phyloP scores from a whole-genome alignment of 2,113 vertebrate genomes.

The Grus americana region DNA sequence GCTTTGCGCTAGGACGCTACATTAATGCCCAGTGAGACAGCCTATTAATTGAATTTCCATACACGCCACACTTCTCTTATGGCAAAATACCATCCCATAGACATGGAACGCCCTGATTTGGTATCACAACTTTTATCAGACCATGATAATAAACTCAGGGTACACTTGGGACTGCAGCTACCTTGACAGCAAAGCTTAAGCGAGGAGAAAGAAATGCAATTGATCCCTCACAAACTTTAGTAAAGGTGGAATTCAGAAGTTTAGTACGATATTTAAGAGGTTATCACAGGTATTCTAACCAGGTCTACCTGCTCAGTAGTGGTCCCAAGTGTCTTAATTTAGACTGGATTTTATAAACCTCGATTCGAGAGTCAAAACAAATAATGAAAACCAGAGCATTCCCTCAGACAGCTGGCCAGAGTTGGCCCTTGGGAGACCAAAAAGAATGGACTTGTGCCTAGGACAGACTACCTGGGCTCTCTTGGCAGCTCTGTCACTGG shows the following conservation, averaged over 20 bases:
- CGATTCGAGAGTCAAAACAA: neutral
- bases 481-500: neutral
- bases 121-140: neutral
- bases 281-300: neutral
- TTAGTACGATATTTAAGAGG: neutral
- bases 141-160: neutral
- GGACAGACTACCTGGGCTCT: neutral
- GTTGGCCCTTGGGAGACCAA: neutral
- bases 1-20: constrained; percentile 5
- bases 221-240: neutral
- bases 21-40: constrained; percentile 38
- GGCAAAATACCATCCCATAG: neutral
- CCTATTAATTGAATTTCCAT: constrained; percentile 44
- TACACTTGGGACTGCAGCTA: neutral
- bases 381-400: neutral
- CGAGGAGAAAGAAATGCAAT: neutral
- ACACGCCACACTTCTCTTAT: neutral
- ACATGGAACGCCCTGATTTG: neutral
- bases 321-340: neutral
- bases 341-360: neutral
- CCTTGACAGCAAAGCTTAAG: neutral
- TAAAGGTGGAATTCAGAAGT: neutral
- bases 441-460: neutral
- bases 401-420: neutral
- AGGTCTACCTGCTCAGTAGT: neutral